Percentiles rank a stretch among this genome's conserved stretches.
phyloP scores from a whole-genome alignment of 2,797 vertebrate species.

The Cynopterus sphinx region DNA sequence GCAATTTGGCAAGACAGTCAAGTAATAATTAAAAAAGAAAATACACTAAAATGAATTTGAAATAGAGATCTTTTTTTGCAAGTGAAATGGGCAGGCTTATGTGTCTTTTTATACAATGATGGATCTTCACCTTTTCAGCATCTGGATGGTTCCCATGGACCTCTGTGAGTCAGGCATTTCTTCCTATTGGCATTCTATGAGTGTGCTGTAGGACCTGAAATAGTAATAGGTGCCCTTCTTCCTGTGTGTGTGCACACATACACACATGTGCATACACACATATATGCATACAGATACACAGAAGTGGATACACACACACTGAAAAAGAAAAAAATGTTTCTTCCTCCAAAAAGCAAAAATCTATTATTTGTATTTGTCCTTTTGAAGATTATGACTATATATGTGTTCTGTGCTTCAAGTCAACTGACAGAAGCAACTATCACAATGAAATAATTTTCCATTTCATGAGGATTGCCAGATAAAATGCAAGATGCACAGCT shows the following conservation, averaged over 20 bases:
- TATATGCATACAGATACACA: too few species aligned
- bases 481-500: neutral
- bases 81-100: neutral
- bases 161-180: neutral
- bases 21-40: slow-evolving; percentile 65
- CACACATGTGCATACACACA: too few species aligned
- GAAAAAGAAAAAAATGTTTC: neutral
- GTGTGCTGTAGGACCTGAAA: neutral
- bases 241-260: neutral
- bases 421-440: neutral
- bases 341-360: neutral
- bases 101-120: neutral
- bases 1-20: slow-evolving; percentile 58
- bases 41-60: neutral
- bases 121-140: neutral
- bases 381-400: neutral
- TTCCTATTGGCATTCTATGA: neutral
- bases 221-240: neutral
- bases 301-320: neutral
- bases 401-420: neutral
- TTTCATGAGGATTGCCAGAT: neutral
- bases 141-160: neutral
- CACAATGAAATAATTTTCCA: neutral
- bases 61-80: neutral
- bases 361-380: neutral